Evolutionary conservation across 2,888 invertebrate species (phyloP).

Genomic region (Oligia strigilis): DNA sequence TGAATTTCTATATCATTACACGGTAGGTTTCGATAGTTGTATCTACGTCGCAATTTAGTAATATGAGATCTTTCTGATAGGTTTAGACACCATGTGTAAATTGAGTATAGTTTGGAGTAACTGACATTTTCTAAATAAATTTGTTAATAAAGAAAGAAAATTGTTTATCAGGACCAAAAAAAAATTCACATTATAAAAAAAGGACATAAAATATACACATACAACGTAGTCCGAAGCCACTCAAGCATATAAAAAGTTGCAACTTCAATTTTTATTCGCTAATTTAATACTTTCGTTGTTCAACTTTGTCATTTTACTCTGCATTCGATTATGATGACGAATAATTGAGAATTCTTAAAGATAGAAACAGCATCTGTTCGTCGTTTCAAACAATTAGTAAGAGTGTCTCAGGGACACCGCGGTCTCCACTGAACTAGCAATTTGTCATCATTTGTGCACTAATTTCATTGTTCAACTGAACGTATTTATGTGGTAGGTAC

Average conservation of each 20-base stretch:
- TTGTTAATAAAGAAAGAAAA: not conserved
- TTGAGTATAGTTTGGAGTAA: not conserved
- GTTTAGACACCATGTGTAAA: not conserved
- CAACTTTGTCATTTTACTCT: not conserved
- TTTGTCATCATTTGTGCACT: constrained; percentile 51
- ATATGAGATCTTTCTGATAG: not conserved
- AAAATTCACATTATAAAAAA: too few species aligned
- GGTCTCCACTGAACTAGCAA: constrained; percentile 27
- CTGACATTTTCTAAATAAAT: too few species aligned
- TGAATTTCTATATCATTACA: constrained; percentile 49
- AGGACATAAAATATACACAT: too few species aligned
- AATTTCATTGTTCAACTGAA: constrained; percentile 32
- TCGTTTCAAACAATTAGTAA: constrained; percentile 30
- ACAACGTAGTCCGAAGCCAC: not conserved
- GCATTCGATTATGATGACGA: not conserved
- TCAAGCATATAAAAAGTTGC: not conserved
- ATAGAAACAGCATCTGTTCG: not conserved
- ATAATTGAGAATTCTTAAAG: not conserved
- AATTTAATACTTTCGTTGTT: not conserved
- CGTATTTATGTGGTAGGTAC: not conserved
- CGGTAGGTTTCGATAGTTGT: constrained; percentile 26
- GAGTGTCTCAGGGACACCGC: constrained; percentile 13
- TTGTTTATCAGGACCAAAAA: too few species aligned
- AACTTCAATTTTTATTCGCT: not conserved
- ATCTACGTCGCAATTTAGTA: not conserved